Evolutionary conservation across 2,888 invertebrate species (phyloP), one percentile per base, ranked within the genome.

Genomic region (Mystacides longicornis): DNA sequence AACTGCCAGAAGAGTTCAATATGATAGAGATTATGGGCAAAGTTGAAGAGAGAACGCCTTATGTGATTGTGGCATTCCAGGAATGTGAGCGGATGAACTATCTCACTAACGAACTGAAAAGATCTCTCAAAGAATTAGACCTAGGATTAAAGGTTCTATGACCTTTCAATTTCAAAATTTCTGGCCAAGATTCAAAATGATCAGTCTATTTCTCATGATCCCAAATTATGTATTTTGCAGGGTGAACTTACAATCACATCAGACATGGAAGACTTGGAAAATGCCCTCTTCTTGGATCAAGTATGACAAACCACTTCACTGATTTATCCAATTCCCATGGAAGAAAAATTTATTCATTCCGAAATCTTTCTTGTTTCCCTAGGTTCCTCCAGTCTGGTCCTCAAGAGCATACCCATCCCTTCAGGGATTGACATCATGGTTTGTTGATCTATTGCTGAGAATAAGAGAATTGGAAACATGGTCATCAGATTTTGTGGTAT

Each of bases 11-110:
- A 67, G 93, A 95, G 67, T 97, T 97, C 67, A 94, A 94, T 68
- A 94, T 97, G 93, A 70, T 79, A 1, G 97, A 97, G 70, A 90
- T 97, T 60, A 93, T 92, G 87, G 91, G 89, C 2, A 94, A 95
- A 70, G 91, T 93, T 2, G 96, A 97, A 69, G 96, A 97, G 67
- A 80, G 95, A 52, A 95, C 95, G 0, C 97, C 97, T 0, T 97
- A 95, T 67, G 93, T 96, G 1, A 94, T 96, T 54, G 96, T 97
- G 0, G 92, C 92, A 0, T 91, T 93, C 67, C 93, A 96, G 69
- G 96, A 97, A 73, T 95, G 95, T 67, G 96, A 97, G 71, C 78
- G 96, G 49, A 96, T 97, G 95, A 97, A 97, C 72, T 83, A 84
- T 64, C 77, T 97, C 31, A 94, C 93, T 0, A 85, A 86, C 2